phyloP scores from a whole-genome alignment of 2,888 invertebrate genomes.

The Lottia scabra region DNA sequence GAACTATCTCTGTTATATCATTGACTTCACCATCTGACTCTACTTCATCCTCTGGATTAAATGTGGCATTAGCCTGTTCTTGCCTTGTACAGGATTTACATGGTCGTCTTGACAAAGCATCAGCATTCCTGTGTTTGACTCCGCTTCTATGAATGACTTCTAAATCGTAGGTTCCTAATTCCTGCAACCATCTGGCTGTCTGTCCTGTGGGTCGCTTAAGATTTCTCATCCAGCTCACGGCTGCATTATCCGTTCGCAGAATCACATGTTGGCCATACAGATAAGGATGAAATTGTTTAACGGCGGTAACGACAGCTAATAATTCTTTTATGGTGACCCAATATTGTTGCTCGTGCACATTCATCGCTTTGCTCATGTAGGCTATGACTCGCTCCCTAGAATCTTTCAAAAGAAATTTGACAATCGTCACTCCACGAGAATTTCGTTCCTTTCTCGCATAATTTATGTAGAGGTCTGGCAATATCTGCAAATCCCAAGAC shows the following conservation, averaged over 20 bases:
- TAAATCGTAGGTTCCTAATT: background rate
- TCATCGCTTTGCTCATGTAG: constrained; percentile 15
- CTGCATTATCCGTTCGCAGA: background rate
- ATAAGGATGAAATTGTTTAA: background rate
- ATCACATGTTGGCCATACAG: background rate
- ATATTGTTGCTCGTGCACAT: background rate
- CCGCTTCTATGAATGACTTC: background rate
- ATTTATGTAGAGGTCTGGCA: background rate
- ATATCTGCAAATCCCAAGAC: background rate
- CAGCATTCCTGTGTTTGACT: too few relatives aligned
- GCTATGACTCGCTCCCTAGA: background rate
- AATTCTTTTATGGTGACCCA: background rate
- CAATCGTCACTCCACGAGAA: background rate
- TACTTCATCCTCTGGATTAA: too few relatives aligned
- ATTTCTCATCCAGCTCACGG: background rate
- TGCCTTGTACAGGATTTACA: background rate
- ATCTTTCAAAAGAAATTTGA: background rate
- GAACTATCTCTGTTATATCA: too few relatives aligned
- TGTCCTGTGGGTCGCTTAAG: background rate
- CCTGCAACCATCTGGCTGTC: background rate
- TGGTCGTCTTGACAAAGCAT: background rate
- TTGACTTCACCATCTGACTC: too few relatives aligned
- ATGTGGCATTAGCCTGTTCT: background rate
- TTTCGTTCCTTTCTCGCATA: background rate
- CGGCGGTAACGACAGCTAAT: background rate